phyloP scores from a whole-genome alignment of 1,140 invertebrate species.

The Trachymyrmex cornetzi region DNA sequence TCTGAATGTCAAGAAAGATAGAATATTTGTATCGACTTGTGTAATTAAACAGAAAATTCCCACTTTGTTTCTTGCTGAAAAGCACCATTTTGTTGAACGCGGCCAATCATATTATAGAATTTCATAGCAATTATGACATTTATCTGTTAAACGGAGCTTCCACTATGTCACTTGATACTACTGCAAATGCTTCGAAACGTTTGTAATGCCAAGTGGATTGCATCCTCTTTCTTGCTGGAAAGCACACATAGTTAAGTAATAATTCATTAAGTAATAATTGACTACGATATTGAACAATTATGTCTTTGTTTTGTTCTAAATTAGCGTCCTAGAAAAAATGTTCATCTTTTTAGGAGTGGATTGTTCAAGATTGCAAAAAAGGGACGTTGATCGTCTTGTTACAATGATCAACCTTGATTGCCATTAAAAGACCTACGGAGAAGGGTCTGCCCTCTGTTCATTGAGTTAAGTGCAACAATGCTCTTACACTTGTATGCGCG shows the following conservation, averaged over 20 bases:
- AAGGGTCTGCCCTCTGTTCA: conserved; percentile 24
- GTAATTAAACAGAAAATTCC: no score
- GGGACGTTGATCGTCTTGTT: conserved; percentile 4
- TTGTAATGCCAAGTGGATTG: no score
- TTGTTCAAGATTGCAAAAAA: background rate
- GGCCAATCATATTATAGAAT: no score
- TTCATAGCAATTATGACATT: no score
- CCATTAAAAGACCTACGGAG: conserved; percentile 1
- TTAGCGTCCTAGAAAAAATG: conserved; percentile 9
- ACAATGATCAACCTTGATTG: conserved; percentile 16
- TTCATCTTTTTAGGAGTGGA: conserved; percentile 15
- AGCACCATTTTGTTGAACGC: no score
- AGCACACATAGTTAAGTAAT: background rate
- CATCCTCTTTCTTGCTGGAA: no score
- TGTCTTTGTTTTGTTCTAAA: conserved; percentile 22
- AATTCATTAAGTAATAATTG: conserved; percentile 19
- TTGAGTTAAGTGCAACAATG: background rate
- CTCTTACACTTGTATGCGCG: conserved; percentile 3
- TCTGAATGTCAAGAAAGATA: no score
- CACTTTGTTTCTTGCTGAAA: no score
- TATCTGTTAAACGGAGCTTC: no score
- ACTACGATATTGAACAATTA: background rate
- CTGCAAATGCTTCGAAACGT: no score
- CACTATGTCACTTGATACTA: no score
- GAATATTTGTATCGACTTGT: no score